Evolutionary conservation across 2,113 vertebrate species (phyloP).

Genomic region (Hystrix brachyura): DNA sequence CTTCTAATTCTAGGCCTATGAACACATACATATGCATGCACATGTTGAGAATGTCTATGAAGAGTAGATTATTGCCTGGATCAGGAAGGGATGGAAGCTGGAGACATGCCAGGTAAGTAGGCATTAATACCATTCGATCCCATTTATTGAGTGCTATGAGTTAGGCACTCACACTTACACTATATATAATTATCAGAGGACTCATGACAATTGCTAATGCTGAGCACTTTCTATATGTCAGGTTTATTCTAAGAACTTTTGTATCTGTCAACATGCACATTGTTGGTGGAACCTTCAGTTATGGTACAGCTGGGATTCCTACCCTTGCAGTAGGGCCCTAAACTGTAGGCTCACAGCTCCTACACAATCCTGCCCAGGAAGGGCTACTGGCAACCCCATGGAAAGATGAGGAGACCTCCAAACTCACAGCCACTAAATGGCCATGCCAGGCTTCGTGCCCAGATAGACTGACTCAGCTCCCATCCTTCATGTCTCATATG

Average conservation of each 20-base stretch:
- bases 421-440: background rate
- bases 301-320: background rate
- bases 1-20: slow-evolving; percentile 35
- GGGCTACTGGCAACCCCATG: too few relatives aligned
- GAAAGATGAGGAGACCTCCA: background rate
- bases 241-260: background rate
- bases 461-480: background rate
- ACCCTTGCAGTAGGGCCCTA: background rate
- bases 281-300: background rate
- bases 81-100: background rate
- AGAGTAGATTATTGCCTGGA: background rate
- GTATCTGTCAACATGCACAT: background rate
- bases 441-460: background rate
- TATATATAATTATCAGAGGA: background rate
- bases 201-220: background rate
- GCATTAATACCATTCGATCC: background rate
- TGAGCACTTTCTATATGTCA: background rate
- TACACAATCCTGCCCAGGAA: background rate
- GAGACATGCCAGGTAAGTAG: background rate
- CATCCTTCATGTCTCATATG: background rate
- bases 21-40: background rate
- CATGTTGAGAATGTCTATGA: background rate
- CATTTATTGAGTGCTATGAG: background rate
- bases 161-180: background rate
- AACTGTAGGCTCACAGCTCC: background rate